These are phyloP conservation scores for Petrocephalus zakoni DNA, from an alignment of 2,113 vertebrate genomes.

Conservation along the genomic window DNA sequence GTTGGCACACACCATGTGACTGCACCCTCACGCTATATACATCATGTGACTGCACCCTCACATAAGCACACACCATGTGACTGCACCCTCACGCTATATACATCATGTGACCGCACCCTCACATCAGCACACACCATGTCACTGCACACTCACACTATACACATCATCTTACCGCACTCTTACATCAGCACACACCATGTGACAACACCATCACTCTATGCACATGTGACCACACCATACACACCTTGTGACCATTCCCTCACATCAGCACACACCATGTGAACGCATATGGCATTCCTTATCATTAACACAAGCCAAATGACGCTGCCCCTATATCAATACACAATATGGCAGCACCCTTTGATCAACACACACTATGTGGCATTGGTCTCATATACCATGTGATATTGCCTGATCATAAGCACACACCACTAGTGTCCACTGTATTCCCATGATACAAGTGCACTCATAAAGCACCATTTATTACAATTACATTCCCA, in stretches of 20 bases:
- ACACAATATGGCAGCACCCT: no score
- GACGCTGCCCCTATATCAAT: background rate
- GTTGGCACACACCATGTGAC: slow-evolving; percentile 13
- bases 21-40: background rate
- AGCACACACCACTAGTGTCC: background rate
- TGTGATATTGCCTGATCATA: background rate
- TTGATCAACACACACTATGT: no score
- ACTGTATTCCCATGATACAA: background rate
- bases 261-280: no score
- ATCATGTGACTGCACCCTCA: background rate
- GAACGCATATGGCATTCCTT: no score
- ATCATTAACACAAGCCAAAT: background rate
- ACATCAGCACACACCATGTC: background rate
- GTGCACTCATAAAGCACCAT: background rate
- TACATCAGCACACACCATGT: background rate
- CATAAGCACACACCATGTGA: background rate
- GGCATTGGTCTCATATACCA: background rate
- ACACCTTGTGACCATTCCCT: background rate
- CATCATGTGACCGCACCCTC: background rate
- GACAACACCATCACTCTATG: background rate
- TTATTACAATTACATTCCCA: background rate
- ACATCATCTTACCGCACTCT: background rate
- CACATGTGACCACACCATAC: background rate
- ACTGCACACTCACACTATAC: background rate
- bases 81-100: background rate